Conservation (phyloP, 2,888 invertebrate species). For the Morpho deidamia region DNA sequence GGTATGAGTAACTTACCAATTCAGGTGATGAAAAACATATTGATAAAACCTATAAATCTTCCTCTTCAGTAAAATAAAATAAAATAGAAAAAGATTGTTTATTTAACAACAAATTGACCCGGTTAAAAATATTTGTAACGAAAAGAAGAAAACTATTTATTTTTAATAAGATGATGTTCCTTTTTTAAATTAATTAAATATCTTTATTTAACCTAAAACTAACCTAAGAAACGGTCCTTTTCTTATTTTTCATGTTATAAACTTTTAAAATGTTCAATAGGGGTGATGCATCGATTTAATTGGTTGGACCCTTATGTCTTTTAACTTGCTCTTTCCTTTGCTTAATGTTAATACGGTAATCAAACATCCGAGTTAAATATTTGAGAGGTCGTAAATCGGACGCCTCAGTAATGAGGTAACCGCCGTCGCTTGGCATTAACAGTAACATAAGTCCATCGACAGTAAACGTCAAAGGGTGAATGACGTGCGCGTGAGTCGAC, state of each 20-base stretch:
- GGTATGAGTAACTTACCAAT: no score
- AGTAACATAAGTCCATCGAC: constrained; percentile 58
- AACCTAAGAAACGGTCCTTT: no score
- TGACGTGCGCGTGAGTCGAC: constrained; percentile 48
- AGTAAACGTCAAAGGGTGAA: constrained; percentile 64
- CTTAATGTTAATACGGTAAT: constrained; percentile 30
- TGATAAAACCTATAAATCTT: no score
- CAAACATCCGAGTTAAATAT: constrained; percentile 35
- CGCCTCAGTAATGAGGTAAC: constrained; percentile 58
- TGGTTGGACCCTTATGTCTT: neutral
- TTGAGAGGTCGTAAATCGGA: constrained; percentile 59
- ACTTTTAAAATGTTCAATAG: neutral
- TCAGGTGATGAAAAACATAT: no score
- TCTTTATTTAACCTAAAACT: no score
- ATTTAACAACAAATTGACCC: no score
- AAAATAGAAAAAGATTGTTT: no score
- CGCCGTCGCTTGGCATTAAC: constrained; percentile 50
- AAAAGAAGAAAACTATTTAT: no score
- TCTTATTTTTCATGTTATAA: neutral
- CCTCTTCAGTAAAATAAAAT: no score
- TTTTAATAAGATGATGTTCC: no score
- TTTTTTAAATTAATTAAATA: no score
- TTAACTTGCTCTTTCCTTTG: constrained; percentile 9
- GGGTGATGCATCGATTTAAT: neutral
- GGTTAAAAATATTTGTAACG: no score